Base-by-base conservation (phyloP, 2,797 vertebrate genomes). In the Sebastolobus alascanus region DNA sequence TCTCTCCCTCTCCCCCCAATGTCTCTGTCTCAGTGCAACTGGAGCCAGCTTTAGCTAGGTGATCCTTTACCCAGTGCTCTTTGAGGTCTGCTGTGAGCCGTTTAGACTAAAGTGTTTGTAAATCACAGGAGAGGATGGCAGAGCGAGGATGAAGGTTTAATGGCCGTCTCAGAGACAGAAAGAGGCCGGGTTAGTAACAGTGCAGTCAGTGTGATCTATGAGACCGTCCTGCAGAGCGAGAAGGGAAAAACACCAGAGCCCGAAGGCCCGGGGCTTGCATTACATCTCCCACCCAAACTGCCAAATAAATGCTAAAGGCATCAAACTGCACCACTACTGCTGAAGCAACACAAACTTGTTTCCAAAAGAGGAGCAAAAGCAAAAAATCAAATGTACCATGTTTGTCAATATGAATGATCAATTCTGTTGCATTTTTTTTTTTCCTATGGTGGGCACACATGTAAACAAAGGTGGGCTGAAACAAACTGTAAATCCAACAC, bases 181-280 rank as follows among this genome's bases (percentile, higher is more conserved):
- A 79, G 87, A 75, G 79, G 75, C 38, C 13, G 2, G 40, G 63
- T 65, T 63, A 40, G 69, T 73, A 78, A 84, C 78, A 35, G 72
- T 8, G 25, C 75, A 33, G 79, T 85, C 74, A 37, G 35, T 60
- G 83, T 90, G 81, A 92, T 86, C 56, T 85, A 86, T 6, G 77
- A 86, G 78, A 54, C 20, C 1, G 2, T 59, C 55, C 65, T 64
- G 78, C 37, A 56, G 75, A 63, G 56, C 4, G 54, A 63, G 33
- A 29, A 20, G 31, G 31, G 58, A 68, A 50, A 75, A 46, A 68
- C 35, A 60, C 18, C 7, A 55, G 58, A 74, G 43, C 52, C 79
- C 2, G 5, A 50, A 50, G 59, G 67, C 74, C 80, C 4, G 31
- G 29, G 64, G 80, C 58, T 82, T 73, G 33, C 68, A 79, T 83